Conservation (phyloP, 2,888 invertebrate species). For the Sipha maydis region DNA sequence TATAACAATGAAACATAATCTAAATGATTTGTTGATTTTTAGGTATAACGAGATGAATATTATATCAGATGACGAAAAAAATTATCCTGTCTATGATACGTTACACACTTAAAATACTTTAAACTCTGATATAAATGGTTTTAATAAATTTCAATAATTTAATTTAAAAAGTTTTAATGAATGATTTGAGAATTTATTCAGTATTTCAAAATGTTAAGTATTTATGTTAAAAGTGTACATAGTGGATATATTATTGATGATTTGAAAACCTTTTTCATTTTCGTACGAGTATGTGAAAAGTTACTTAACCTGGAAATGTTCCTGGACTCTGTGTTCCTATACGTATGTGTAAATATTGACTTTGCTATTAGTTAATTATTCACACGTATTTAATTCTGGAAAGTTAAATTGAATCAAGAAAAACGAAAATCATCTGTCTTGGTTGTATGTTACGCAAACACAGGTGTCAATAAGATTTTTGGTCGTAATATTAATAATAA, state of each 20-base stretch:
- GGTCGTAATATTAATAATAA: background rate
- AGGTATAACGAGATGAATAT: too few species aligned
- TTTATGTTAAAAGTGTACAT: slow-evolving; percentile 19
- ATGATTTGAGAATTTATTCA: background rate
- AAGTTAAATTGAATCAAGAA: slow-evolving; percentile 19
- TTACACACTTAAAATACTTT: slow-evolving; percentile 28
- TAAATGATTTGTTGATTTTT: too few species aligned
- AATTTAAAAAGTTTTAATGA: too few species aligned
- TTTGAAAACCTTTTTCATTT: slow-evolving; percentile 29
- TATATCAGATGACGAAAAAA: too few species aligned
- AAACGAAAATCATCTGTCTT: background rate
- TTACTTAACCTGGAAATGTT: slow-evolving; percentile 29
- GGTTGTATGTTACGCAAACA: background rate
- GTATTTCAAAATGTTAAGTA: slow-evolving; percentile 15
- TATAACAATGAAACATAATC: too few species aligned
- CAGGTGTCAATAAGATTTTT: background rate
- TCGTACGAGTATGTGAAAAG: slow-evolving; percentile 26
- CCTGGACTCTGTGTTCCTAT: background rate
- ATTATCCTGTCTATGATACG: too few species aligned
- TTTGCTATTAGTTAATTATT: slow-evolving; percentile 43
- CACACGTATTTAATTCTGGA: background rate
- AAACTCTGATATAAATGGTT: background rate
- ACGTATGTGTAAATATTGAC: slow-evolving; percentile 37
- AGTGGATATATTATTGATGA: slow-evolving; percentile 26
- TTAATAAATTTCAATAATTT: too few species aligned